These are phyloP conservation scores for Tachystola acroxantha DNA, from an alignment of 2,888 invertebrate species.

Conservation along the genomic window DNA sequence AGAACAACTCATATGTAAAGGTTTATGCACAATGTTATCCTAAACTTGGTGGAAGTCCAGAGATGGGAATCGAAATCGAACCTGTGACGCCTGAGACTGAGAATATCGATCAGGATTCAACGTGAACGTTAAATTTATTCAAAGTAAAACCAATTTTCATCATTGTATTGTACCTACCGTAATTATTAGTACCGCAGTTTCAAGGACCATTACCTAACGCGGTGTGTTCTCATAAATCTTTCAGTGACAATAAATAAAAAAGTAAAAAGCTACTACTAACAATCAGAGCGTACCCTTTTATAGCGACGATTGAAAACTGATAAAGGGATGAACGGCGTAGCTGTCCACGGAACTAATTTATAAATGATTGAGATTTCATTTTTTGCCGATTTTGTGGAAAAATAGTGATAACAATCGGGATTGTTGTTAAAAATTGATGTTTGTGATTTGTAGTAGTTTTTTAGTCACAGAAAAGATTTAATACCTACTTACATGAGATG, in stretches of 20 bases:
- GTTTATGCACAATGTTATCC: too few relatives aligned
- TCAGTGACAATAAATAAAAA: conserved; percentile 51
- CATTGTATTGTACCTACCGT: too few relatives aligned
- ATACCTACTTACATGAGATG: too few relatives aligned
- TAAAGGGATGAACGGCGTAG: conserved; percentile 70
- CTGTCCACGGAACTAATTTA: conserved; percentile 76
- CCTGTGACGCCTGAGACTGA: too few relatives aligned
- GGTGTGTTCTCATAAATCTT: conserved; percentile 52
- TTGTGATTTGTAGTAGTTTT: background rate
- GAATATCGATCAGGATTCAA: too few relatives aligned
- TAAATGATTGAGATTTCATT: conserved; percentile 75
- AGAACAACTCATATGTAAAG: too few relatives aligned
- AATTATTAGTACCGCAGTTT: conserved; percentile 29
- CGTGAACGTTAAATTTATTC: too few relatives aligned
- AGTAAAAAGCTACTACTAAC: conserved; percentile 40
- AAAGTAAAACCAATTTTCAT: too few relatives aligned
- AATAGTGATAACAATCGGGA: conserved; percentile 13
- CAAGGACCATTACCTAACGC: conserved; percentile 46
- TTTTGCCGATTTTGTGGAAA: conserved; percentile 40
- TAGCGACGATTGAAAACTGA: conserved; percentile 67
- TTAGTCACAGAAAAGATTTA: too few relatives aligned
- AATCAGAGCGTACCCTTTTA: conserved; percentile 70
- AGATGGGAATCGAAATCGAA: too few relatives aligned
- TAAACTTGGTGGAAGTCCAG: too few relatives aligned
- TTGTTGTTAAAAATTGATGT: background rate